Base-by-base conservation (phyloP, 2,113 vertebrate species). In the Colaptes auratus region DNA sequence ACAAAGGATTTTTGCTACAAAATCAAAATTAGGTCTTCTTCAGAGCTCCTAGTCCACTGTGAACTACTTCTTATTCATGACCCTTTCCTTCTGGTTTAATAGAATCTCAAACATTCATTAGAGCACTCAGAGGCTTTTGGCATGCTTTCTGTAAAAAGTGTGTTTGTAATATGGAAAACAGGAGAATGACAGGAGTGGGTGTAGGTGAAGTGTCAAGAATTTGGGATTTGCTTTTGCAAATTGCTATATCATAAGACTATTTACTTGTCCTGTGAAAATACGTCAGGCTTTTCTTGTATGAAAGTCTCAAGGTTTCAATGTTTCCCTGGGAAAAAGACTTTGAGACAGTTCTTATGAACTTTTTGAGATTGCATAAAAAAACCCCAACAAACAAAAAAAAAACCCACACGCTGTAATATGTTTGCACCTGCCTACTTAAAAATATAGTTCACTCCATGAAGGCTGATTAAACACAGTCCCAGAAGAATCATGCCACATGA, bases 121-220 rank as follows among this genome's bases (percentile, higher is more conserved):
- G 16, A 78, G n/a, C 42, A 82, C 61, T 95, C 44, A 61, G 55
- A 82, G 35, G 39, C 4, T 88, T 82, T 74, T 67, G 74, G 36
- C 48, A 84, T 35, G 28, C 5, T 84, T 84, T 79, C 78, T 76
- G 33, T 58, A 85, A 44, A 65, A 82, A 84, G 6, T 55, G 19
- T 39, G 59, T 35, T 28, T 3, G 2, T 44, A 73, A 82, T 91
- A 89, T 19, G 35, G 72, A 77, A 87, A 64, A 23, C 52, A 12
- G 39, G 52, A 73, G 64, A 91, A 91, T 69, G 75, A 8, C 56
- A 16, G 1, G 48, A 50, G 52, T 82, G 71, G 60, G 87, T 64
- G 64, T 75, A 72, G n/a, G 83, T 64, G 48, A 89, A 90, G 61
- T 53, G 84, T 84, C 81, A 86, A 79, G 81, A 92, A 93, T 96